A percentile compares a stretch with the other conserved stretches of the same genome.
Conservation (phyloP, 2,888 invertebrate genomes). For the Gisinianus flammeolus region DNA sequence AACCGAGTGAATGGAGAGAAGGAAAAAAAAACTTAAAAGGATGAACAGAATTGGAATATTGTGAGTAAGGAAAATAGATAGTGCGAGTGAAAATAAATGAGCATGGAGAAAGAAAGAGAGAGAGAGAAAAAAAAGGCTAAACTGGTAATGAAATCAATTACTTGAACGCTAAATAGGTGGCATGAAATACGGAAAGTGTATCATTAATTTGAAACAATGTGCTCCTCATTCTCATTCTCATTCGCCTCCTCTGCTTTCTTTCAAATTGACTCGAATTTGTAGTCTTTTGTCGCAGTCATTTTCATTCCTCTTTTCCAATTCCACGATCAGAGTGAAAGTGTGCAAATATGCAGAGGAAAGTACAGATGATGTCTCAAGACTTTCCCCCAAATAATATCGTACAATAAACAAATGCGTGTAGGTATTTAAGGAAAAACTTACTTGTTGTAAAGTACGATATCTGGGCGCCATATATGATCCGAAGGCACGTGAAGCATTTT, state of each 20-base stretch:
- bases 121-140: neutral
- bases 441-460: slow-evolving; percentile 67
- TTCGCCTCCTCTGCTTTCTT: neutral
- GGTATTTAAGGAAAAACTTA: neutral
- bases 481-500: slow-evolving; percentile 85
- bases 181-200: neutral
- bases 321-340: neutral
- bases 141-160: slow-evolving; percentile 4
- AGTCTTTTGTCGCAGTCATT: neutral
- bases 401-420: no score
- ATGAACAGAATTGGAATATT: neutral
- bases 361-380: no score
- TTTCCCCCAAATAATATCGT: no score
- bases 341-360: neutral
- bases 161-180: slow-evolving; percentile 10
- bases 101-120: neutral
- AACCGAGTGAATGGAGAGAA: neutral
- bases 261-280: neutral
- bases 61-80: neutral
- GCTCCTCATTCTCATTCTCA: neutral
- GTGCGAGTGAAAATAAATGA: neutral
- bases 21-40: neutral
- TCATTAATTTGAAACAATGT: slow-evolving; percentile 2
- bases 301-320: no score
- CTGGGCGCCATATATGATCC: slow-evolving; percentile 82